These are phyloP conservation scores for Bambusicola thoracicus DNA, from an alignment of 2,113 vertebrate genomes.

Conservation along the genomic window DNA sequence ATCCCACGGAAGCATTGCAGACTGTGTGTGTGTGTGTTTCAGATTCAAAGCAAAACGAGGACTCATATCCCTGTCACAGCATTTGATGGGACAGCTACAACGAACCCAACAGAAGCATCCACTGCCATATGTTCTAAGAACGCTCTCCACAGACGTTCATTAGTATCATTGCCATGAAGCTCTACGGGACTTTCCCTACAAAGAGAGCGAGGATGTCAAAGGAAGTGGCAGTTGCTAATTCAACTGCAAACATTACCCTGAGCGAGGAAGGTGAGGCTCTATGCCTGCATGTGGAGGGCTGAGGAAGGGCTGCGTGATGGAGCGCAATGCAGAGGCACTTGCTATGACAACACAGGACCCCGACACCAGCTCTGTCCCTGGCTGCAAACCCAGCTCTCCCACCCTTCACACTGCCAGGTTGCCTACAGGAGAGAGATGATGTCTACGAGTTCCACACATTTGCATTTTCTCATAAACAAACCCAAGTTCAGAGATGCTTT, in stretches of 20 bases:
- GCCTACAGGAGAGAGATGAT: background rate
- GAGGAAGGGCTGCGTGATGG: background rate
- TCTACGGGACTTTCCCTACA: slow-evolving; percentile 18
- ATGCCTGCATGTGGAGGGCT: background rate
- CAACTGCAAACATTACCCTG: background rate
- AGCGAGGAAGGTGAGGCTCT: background rate
- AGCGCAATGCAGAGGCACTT: background rate
- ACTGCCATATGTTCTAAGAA: slow-evolving; percentile 49
- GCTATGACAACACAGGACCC: background rate
- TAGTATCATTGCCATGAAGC: slow-evolving; percentile 1
- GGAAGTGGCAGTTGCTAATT: slow-evolving; percentile 57
- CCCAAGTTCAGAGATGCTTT: background rate
- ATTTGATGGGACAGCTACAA: background rate
- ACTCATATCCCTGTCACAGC: slow-evolving; percentile 24
- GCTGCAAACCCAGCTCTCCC: background rate
- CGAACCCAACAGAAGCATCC: slow-evolving; percentile 52
- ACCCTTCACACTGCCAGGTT: background rate
- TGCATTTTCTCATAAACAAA: background rate
- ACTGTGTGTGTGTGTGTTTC: background rate
- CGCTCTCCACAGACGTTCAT: slow-evolving; percentile 37
- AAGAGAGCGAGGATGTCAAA: background rate
- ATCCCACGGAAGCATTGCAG: background rate
- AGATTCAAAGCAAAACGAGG: background rate
- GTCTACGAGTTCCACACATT: background rate
- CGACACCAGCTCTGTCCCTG: background rate